Conservation (phyloP, 2,888 invertebrate species). For the Autographa pulchrina region DNA sequence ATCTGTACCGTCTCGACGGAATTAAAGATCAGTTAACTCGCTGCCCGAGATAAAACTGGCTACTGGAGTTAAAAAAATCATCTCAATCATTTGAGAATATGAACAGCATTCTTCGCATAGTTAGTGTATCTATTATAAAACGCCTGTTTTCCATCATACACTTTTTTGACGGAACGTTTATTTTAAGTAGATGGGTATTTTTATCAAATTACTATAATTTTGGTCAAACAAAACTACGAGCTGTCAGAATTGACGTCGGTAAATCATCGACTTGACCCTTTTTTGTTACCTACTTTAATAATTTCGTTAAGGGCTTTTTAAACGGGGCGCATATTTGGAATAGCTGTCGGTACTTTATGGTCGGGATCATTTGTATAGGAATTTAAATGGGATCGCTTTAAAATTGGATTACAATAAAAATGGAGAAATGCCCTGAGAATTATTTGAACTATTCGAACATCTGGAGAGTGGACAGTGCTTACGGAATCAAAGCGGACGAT, state of each 20-base stretch:
- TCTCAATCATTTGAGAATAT: conserved; percentile 55
- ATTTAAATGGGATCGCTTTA: conserved; percentile 80
- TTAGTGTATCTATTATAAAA: conserved; percentile 77
- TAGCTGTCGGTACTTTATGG: conserved; percentile 85
- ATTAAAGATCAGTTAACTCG: conserved; percentile 59
- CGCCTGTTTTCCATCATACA: conserved; percentile 71
- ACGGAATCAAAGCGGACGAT: conserved; percentile 46
- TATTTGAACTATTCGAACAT: conserved; percentile 64
- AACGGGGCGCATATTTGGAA: conserved; percentile 85
- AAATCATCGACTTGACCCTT: conserved; percentile 86
- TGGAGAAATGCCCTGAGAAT: conserved; percentile 62
- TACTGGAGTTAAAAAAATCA: conserved; percentile 65
- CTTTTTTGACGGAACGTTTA: conserved; percentile 78
- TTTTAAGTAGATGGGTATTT: conserved; percentile 86
- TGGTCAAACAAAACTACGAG: conserved; percentile 86
- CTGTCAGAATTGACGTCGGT: conserved; percentile 88
- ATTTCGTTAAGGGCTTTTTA: conserved; percentile 88
- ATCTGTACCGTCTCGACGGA: conserved; percentile 49
- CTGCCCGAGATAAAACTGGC: conserved; percentile 56
- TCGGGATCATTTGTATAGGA: conserved; percentile 80
- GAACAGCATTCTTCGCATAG: conserved; percentile 77
- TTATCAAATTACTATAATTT: conserved; percentile 89
- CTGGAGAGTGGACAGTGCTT: conserved; percentile 54
- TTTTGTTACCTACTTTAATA: conserved; percentile 83
- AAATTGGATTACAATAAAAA: conserved; percentile 78